These are phyloP conservation scores for Heliopora coerulea DNA, from an alignment of 92 coral and sea anemone species.

Conservation along the genomic window DNA sequence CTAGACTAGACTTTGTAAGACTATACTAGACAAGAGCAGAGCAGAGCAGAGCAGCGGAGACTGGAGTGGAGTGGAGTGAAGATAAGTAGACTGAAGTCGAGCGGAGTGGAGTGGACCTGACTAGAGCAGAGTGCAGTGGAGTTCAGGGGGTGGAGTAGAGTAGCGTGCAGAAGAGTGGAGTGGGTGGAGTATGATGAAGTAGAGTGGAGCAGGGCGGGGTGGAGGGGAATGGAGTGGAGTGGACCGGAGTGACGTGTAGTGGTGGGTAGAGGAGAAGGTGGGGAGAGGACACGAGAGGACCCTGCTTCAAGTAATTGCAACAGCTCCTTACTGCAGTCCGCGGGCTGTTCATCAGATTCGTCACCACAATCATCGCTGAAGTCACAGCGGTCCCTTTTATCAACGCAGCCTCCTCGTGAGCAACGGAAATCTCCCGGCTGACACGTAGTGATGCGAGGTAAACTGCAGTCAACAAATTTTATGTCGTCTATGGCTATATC, in stretches of 20 bases:
- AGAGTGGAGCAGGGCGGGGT: neutral
- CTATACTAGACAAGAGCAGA: too few relatives aligned
- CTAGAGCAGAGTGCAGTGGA: neutral
- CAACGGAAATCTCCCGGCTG: constrained; percentile 62
- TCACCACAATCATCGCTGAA: constrained; percentile 97
- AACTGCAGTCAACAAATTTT: constrained; percentile 71
- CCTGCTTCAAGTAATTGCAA: neutral
- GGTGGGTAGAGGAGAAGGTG: neutral
- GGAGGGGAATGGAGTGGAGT: neutral
- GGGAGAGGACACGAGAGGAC: neutral
- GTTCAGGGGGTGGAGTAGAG: too few relatives aligned
- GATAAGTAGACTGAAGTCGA: neutral
- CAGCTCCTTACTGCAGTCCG: constrained; percentile 74
- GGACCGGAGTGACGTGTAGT: neutral
- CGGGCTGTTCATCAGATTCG: constrained; percentile 63
- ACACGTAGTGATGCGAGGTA: constrained; percentile 38
- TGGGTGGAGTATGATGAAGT: neutral
- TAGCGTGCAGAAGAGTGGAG: neutral
- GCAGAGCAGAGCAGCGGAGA: too few relatives aligned
- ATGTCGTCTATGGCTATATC: constrained; percentile 97
- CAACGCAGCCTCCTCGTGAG: constrained; percentile 70
- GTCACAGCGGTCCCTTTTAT: constrained; percentile 72
- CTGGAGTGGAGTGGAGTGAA: too few relatives aligned
- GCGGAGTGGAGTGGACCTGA: neutral
- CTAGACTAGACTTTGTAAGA: too few relatives aligned